These are phyloP conservation scores for Pelochelys cantorii DNA, from an alignment of 2,797 vertebrate species.

Conservation along the genomic window DNA sequence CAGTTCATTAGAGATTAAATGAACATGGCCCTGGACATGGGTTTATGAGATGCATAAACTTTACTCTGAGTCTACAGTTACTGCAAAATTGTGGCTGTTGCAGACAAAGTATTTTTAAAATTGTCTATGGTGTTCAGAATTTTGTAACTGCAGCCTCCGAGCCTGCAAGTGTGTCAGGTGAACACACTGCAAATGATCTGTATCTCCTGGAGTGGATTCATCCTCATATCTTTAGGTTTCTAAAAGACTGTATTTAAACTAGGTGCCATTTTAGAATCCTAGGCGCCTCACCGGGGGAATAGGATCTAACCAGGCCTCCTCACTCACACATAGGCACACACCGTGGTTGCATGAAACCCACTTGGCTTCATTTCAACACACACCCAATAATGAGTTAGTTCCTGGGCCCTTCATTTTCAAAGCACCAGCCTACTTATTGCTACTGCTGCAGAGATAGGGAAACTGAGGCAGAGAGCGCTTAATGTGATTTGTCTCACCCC, in stretches of 20 bases:
- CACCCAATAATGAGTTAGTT: not conserved
- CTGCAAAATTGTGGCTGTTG: not conserved
- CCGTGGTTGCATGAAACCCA: not conserved
- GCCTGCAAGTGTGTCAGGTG: not conserved
- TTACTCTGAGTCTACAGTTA: not conserved
- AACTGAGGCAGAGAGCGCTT: not conserved
- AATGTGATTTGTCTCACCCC: not conserved
- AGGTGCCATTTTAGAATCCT: not conserved
- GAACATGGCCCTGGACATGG: not conserved
- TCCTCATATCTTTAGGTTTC: not conserved
- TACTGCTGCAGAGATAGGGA: not conserved
- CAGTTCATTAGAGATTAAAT: not conserved
- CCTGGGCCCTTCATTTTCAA: not conserved
- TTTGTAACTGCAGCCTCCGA: not conserved
- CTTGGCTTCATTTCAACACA: not conserved
- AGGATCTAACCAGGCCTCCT: not conserved
- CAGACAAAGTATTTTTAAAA: not conserved
- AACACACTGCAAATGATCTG: not conserved
- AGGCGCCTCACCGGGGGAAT: not conserved
- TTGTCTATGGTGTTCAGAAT: not conserved
- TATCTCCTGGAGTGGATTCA: not conserved
- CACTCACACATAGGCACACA: not conserved
- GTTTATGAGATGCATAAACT: not conserved
- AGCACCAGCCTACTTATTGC: not conserved
- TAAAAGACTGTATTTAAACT: not conserved